Conservation (phyloP, 2,113 vertebrate species). For the Ceyx cyanopectus region DNA sequence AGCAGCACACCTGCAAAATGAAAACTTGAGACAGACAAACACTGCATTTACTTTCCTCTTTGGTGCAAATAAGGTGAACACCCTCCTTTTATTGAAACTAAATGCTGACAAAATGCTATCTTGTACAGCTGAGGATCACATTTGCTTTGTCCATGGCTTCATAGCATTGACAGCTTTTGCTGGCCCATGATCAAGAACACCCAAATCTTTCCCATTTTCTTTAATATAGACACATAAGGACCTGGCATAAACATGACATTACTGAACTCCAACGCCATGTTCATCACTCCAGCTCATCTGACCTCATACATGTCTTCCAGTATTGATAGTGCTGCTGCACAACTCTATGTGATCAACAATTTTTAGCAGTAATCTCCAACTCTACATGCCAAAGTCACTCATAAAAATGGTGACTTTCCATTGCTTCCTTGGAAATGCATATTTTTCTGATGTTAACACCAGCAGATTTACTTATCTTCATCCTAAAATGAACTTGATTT, state of each 20-base stretch:
- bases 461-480: neutral
- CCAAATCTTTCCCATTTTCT: neutral
- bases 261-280: accelerated
- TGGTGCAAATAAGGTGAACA: neutral
- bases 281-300: neutral
- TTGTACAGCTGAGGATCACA: neutral
- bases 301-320: neutral
- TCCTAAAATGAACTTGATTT: neutral
- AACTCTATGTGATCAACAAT: neutral
- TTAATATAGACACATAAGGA: neutral
- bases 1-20: neutral
- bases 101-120: neutral
- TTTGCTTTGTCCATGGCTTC: neutral
- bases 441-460: neutral
- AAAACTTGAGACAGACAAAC: accelerated
- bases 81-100: neutral
- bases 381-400: neutral
- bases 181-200: accelerated
- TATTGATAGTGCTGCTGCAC: neutral
- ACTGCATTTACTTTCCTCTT: neutral
- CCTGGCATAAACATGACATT: too few relatives aligned
- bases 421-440: neutral
- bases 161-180: neutral
- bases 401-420: neutral
- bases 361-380: neutral